A percentile compares a stretch with the other conserved stretches of the same genome.
phyloP scores from a whole-genome alignment of 2,888 invertebrate species.

The Xylophagus ater region DNA sequence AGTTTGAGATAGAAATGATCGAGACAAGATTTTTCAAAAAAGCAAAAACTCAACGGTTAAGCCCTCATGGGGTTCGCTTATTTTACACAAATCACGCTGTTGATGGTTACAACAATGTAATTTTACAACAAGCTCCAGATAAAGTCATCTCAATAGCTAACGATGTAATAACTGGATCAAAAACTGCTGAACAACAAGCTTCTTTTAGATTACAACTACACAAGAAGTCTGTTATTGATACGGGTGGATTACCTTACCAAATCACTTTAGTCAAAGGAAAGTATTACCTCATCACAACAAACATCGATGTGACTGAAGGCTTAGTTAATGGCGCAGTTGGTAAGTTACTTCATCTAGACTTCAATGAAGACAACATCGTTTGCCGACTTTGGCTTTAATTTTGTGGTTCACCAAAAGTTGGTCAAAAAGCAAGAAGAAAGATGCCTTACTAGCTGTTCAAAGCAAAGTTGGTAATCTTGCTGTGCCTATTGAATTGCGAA shows the following conservation, averaged over 20 bases:
- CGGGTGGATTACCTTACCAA: constrained; percentile 22
- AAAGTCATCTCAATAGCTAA: neutral
- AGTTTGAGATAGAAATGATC: neutral
- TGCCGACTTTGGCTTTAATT: constrained; percentile 7
- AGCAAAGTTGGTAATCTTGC: constrained; percentile 4
- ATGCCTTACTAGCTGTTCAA: neutral
- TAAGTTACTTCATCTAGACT: constrained; percentile 19
- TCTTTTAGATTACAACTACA: neutral
- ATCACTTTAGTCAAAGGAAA: constrained; percentile 16
- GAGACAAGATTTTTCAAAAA: too few relatives aligned
- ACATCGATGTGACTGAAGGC: constrained; percentile 22
- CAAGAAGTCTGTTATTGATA: constrained; percentile 19
- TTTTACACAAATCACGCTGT: too few relatives aligned
- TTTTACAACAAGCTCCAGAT: neutral
- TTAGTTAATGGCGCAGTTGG: constrained; percentile 23
- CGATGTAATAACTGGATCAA: neutral
- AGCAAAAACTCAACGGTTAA: too few relatives aligned
- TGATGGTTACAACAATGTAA: neutral
- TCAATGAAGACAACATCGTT: constrained; percentile 7
- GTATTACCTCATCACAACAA: constrained; percentile 20
- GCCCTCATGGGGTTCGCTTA: too few relatives aligned
- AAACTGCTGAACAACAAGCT: constrained; percentile 1
- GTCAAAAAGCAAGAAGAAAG: constrained; percentile 7
- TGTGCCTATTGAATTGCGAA: constrained; percentile 4
- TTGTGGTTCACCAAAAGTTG: too few relatives aligned